Base-by-base conservation (phyloP, 2,113 vertebrate species). In the Pholis gunnellus region DNA sequence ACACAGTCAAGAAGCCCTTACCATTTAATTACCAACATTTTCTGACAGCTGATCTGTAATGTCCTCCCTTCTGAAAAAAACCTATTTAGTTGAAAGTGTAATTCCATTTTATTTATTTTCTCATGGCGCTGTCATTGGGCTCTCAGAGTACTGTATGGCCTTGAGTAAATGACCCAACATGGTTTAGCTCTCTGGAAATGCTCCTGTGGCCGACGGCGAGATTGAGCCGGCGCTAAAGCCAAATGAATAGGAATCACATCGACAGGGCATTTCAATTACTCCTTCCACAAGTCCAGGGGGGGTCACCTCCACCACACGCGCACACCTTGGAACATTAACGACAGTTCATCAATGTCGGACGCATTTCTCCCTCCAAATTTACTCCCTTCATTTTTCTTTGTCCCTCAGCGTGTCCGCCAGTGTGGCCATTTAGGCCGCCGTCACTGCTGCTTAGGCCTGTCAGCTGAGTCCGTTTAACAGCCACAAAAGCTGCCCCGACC, bases 391-490 rank as follows among this genome's bases (percentile, higher is more conserved):
- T 69, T 87, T 71, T 72, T 90, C 82, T 93, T 94, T 94, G 91
- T 93, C 76, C 87, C 73, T 78, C 3, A 56, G 82, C 57, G 48
- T 71, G 86, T 91, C 63, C 76, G 77, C 84, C 81, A 91, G 83
- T 44, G 48, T 52, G 38, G 15, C 79, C 60, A 90, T 91, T 94
- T 90, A 88, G 85, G 81, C 64, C 79, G 57, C 88, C 22, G 65
- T 70, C 68, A 29, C 73, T 71, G 82, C 86, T 83, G 82, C 80
- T 95, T 84, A 86, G 88, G 57, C 73, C 66, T 29, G 69, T 94
- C 93, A 94, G 93, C 92, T 91, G 93, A 94, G 91, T 91, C 93
- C 93, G 92, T 91, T 95, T 94, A 94, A 87, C 79, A 84, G 66
- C 44, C 46, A 15, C 78, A 88, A 91, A 91, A 94, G 93, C 93